phyloP scores from a whole-genome alignment of 1,140 invertebrate species.

The Drosophila kikkawai region DNA sequence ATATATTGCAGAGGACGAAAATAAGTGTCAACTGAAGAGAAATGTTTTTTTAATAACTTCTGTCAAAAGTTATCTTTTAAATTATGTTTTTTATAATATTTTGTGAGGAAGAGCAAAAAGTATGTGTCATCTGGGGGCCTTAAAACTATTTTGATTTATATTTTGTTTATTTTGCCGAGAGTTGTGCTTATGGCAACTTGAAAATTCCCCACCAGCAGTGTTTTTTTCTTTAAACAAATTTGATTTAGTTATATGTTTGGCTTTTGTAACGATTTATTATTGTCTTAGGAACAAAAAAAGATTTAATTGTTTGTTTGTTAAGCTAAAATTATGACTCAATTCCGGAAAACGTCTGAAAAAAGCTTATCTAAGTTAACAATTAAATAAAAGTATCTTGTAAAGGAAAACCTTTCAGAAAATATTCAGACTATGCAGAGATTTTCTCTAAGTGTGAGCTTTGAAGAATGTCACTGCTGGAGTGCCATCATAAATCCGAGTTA shows the following conservation, averaged over 20 bases:
- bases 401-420: neutral
- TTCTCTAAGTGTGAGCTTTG: neutral
- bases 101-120: neutral
- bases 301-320: slow-evolving; percentile 6
- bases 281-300: neutral
- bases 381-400: neutral
- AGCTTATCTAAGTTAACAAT: too few species aligned
- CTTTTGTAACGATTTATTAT: neutral
- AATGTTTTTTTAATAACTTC: slow-evolving; percentile 1
- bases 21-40: neutral
- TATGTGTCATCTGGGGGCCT: neutral
- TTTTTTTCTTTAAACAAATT: neutral
- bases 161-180: neutral
- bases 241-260: neutral
- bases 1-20: slow-evolving; percentile 5
- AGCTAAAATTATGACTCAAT: neutral
- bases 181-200: too few species aligned
- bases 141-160: slow-evolving; percentile 32
- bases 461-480: slow-evolving; percentile 17
- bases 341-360: neutral
- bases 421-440: neutral
- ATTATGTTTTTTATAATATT: neutral
- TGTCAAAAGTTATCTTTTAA: neutral
- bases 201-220: neutral
- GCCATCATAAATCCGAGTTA: slow-evolving; percentile 31